phyloP scores from a whole-genome alignment of 1,140 invertebrate species.

The Bombus turneri region DNA sequence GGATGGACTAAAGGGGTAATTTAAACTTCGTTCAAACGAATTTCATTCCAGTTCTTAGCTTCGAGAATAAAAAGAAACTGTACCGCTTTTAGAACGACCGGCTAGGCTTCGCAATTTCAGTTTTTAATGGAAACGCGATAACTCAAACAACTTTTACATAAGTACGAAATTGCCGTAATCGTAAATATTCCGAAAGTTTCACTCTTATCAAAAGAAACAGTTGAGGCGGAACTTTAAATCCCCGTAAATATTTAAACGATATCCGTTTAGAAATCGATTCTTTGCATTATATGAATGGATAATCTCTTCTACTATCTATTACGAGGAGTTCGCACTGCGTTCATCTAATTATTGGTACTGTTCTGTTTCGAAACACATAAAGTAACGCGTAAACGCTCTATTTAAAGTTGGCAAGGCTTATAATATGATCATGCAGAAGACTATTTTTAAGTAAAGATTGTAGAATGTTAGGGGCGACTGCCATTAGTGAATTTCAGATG shows the following conservation, averaged over 20 bases:
- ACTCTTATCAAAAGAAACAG: not conserved
- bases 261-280: not conserved
- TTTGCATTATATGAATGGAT: not conserved
- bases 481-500: too few species aligned
- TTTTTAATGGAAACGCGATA: constrained; percentile 46
- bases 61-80: constrained; percentile 47
- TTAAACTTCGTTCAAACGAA: constrained; percentile 61
- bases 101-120: constrained; percentile 29
- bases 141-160: constrained; percentile 35
- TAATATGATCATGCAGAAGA: not conserved
- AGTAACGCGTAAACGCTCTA: too few species aligned
- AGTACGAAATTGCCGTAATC: constrained; percentile 31
- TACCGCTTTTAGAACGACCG: constrained; percentile 6
- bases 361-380: not conserved
- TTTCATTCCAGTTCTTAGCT: constrained; percentile 35
- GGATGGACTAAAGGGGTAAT: constrained; percentile 56
- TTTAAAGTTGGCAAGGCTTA: too few species aligned
- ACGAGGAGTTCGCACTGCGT: not conserved
- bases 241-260: constrained; percentile 32
- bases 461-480: too few species aligned
- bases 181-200: constrained; percentile 35
- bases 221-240: not conserved
- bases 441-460: not conserved
- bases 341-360: not conserved
- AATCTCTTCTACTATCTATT: not conserved